Evolutionary conservation across 2,888 invertebrate genomes (phyloP).

Genomic region (Brachylomia viminalis): DNA sequence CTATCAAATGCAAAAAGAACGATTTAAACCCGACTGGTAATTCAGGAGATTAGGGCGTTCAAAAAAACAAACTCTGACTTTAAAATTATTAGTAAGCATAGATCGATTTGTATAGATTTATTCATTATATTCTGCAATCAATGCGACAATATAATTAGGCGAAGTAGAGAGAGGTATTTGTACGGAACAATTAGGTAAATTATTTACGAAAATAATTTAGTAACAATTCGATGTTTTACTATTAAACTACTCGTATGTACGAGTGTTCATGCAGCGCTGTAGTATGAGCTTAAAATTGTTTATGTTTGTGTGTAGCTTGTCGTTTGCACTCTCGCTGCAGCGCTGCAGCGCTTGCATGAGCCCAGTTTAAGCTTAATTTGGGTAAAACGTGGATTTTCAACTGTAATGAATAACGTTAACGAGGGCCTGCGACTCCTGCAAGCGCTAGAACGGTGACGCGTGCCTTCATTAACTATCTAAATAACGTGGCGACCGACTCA

Average conservation of each 20-base stretch:
- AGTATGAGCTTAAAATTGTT: constrained; percentile 41
- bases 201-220: constrained; percentile 27
- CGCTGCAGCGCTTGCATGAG: constrained; percentile 39
- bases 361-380: constrained; percentile 63
- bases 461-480: constrained; percentile 67
- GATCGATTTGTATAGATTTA: no score
- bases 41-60: no score
- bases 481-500: constrained; percentile 59
- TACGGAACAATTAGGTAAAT: not conserved
- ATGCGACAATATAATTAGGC: not conserved
- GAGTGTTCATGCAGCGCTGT: constrained; percentile 35
- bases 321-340: constrained; percentile 44
- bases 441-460: constrained; percentile 51
- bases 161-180: not conserved
- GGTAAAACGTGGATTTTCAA: constrained; percentile 59
- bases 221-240: constrained; percentile 10
- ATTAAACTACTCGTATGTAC: constrained; percentile 9
- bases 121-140: no score
- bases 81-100: no score
- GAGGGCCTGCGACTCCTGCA: constrained; percentile 46
- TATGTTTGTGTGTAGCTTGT: constrained; percentile 47
- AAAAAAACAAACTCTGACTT: no score
- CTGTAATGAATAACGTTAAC: constrained; percentile 66
- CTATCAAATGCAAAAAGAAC: no score
- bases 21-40: no score